Evolutionary conservation across 2,888 invertebrate genomes (phyloP).

Genomic region (Trilocha varians): DNA sequence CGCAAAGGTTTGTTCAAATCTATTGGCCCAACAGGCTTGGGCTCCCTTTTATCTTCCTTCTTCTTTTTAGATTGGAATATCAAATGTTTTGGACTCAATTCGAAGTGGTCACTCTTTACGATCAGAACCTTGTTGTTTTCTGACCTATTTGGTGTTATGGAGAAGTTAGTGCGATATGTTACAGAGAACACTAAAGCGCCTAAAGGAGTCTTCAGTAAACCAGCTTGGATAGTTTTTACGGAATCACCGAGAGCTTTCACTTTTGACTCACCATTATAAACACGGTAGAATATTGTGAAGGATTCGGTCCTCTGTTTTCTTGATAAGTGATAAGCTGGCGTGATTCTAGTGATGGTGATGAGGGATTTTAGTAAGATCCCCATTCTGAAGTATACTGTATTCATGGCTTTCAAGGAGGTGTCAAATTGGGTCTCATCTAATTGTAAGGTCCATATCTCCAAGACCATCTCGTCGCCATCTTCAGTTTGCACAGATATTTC

Average conservation of each 20-base stretch:
- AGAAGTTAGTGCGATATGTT: conserved; percentile 92
- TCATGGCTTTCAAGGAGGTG: conserved; percentile 79
- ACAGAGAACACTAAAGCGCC: conserved; percentile 89
- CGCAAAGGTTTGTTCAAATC: conserved; percentile 82
- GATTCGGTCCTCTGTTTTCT: conserved; percentile 90
- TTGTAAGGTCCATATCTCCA: conserved; percentile 91
- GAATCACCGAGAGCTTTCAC: conserved; percentile 84
- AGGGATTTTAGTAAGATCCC: conserved; percentile 92
- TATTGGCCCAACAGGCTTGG: conserved; percentile 43
- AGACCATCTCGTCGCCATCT: conserved; percentile 92
- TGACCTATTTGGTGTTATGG: conserved; percentile 88
- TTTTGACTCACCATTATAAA: conserved; percentile 87
- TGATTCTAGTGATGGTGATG: conserved; percentile 90
- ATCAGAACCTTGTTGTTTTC: conserved; percentile 80
- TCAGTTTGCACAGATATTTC: conserved; percentile 92
- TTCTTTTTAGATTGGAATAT: conserved; percentile 75
- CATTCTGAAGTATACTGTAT: conserved; percentile 94
- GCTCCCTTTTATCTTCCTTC: conserved; percentile 59
- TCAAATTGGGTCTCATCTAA: conserved; percentile 79
- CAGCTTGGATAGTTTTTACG: conserved; percentile 85
- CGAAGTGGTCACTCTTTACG: conserved; percentile 95
- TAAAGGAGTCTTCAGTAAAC: conserved; percentile 89
- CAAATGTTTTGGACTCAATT: conserved; percentile 79
- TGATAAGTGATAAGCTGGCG: conserved; percentile 94
- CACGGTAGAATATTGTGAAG: conserved; percentile 92